Conservation (phyloP, 2,888 invertebrate species). For the Noctuana brunneofusca region DNA sequence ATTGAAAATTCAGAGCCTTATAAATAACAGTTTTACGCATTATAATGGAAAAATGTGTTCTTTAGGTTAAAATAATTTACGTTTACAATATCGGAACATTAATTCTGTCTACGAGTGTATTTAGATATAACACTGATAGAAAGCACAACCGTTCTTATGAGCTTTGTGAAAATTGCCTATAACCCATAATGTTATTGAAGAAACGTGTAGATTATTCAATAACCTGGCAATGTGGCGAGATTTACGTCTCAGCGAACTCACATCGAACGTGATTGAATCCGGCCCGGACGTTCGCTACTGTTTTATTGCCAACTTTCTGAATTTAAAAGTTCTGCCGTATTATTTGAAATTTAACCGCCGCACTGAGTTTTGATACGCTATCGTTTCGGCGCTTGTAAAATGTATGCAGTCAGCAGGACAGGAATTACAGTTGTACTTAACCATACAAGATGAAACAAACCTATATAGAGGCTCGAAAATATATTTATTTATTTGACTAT, state of each 20-base stretch:
- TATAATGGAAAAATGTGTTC: too few species aligned
- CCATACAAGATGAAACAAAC: neutral
- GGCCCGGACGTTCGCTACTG: neutral
- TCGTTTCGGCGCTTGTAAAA: neutral
- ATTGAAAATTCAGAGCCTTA: too few species aligned
- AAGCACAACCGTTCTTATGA: neutral
- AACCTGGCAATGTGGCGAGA: conserved; percentile 6
- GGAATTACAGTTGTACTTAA: neutral
- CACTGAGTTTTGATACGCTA: neutral
- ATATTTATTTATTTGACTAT: too few species aligned
- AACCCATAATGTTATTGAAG: conserved; percentile 19
- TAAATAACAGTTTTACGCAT: too few species aligned
- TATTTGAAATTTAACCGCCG: neutral
- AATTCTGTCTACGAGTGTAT: too few species aligned
- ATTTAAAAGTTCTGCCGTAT: conserved; percentile 1
- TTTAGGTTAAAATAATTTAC: too few species aligned
- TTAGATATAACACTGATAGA: neutral
- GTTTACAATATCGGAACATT: too few species aligned
- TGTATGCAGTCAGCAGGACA: conserved; percentile 17
- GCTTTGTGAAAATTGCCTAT: neutral
- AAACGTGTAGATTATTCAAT: conserved; percentile 24
- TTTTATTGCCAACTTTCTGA: conserved; percentile 23
- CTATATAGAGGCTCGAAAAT: neutral
- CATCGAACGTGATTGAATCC: conserved; percentile 26
- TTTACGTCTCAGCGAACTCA: conserved; percentile 20